Percentiles rank a stretch among this genome's conserved stretches.
Conservation (phyloP, 2,888 invertebrate species). For the Cecidostiba fungosa region DNA sequence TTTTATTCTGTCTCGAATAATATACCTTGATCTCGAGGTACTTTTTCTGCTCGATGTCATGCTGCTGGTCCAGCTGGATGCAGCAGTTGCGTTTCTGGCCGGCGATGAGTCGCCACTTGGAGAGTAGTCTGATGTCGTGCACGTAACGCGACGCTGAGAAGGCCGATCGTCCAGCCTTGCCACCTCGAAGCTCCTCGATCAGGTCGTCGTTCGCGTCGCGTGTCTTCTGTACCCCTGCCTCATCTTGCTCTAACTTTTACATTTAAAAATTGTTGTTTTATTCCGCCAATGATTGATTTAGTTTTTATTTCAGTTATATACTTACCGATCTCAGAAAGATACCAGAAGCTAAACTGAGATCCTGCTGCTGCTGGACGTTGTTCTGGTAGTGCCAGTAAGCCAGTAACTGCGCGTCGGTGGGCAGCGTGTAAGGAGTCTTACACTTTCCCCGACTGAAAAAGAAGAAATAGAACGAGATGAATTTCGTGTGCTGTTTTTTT, state of each 20-base stretch:
- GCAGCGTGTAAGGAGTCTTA: conserved; percentile 33
- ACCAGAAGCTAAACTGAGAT: neutral
- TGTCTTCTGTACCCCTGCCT: neutral
- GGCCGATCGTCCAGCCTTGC: neutral
- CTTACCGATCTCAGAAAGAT: neutral
- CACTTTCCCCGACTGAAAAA: neutral
- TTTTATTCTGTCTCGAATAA: too few species aligned
- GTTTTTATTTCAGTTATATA: too few species aligned
- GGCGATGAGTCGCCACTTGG: conserved; percentile 81
- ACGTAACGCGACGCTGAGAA: conserved; percentile 84
- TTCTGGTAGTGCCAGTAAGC: conserved; percentile 51
- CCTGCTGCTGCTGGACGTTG: neutral
- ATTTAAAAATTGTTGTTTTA: too few species aligned
- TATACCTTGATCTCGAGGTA: conserved; percentile 81
- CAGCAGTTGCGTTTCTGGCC: conserved; percentile 81
- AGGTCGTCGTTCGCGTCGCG: neutral
- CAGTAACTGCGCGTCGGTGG: conserved; percentile 28
- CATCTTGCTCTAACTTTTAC: neutral
- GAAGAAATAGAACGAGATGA: too few species aligned
- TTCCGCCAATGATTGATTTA: too few species aligned
- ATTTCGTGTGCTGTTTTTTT: too few species aligned
- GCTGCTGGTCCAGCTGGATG: conserved; percentile 82
- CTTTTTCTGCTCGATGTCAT: conserved; percentile 81
- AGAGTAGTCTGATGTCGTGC: conserved; percentile 81
- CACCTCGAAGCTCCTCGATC: conserved; percentile 22